Conservation (phyloP, 2,888 invertebrate species). For the Deilephila porcellus region DNA sequence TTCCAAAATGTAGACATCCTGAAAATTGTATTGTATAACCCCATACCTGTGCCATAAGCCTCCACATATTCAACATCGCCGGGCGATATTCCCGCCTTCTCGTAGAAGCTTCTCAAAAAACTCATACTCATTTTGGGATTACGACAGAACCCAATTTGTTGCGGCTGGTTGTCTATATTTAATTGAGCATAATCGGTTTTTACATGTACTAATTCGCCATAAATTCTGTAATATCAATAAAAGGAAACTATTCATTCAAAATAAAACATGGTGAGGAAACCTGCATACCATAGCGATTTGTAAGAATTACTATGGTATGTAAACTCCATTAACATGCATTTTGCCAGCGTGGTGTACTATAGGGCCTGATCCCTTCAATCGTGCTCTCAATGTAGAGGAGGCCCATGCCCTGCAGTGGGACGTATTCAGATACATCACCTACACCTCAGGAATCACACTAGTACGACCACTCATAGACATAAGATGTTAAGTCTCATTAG, state of each 20-base stretch:
- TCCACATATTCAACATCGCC: conserved; percentile 90
- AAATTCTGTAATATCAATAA: conserved; percentile 65
- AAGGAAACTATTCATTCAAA: background rate
- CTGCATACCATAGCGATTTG: no score
- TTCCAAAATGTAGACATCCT: background rate
- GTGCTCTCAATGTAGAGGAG: no score
- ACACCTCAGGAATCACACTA: no score
- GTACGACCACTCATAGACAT: no score
- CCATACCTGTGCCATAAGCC: conserved; percentile 90
- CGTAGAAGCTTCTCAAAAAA: conserved; percentile 84
- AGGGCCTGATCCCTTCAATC: no score
- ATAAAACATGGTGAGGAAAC: background rate
- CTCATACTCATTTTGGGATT: conserved; percentile 75
- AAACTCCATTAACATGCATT: no score
- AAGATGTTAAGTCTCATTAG: no score
- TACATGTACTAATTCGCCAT: conserved; percentile 87
- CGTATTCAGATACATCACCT: no score
- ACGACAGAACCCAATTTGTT: conserved; percentile 82
- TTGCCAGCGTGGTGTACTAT: no score
- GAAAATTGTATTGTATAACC: background rate
- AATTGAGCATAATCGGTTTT: conserved; percentile 86
- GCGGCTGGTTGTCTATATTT: conserved; percentile 78
- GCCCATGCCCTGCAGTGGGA: no score
- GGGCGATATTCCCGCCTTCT: conserved; percentile 87
- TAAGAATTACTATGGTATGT: no score